Conservation (phyloP, 1,140 invertebrate species). For the Spodoptera litura region DNA sequence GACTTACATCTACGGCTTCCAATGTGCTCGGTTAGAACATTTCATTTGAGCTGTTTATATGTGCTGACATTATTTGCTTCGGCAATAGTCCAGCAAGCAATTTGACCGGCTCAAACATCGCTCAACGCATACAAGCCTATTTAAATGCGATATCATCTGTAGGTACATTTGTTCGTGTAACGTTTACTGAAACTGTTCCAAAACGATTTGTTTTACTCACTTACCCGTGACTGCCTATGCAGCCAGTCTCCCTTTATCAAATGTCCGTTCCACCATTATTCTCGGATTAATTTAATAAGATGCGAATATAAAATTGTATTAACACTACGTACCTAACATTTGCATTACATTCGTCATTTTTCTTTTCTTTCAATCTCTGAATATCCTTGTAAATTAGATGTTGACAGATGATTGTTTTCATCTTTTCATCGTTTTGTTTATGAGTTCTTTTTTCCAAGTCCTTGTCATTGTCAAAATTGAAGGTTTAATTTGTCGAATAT, state of each 20-base stretch:
- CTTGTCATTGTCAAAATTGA: no score
- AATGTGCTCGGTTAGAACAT: conserved; percentile 29
- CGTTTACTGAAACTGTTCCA: conserved; percentile 13
- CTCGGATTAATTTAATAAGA: conserved; percentile 15
- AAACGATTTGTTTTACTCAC: conserved; percentile 29
- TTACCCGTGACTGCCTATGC: conserved; percentile 8
- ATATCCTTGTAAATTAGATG: background rate
- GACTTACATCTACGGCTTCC: background rate
- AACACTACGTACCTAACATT: background rate
- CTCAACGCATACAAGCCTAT: background rate
- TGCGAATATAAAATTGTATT: conserved; percentile 18
- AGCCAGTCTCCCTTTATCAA: background rate
- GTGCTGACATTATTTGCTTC: conserved; percentile 44
- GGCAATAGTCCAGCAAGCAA: conserved; percentile 40
- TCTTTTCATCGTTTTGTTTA: no score
- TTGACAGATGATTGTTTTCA: no score
- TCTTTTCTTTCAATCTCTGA: conserved; percentile 2
- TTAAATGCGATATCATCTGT: conserved; percentile 26
- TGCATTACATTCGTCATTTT: conserved; percentile 2
- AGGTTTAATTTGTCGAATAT: no score
- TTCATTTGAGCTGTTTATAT: conserved; percentile 47
- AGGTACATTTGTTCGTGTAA: conserved; percentile 1
- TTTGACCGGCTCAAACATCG: conserved; percentile 33
- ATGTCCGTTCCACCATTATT: conserved; percentile 27
- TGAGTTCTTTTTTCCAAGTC: no score